Percentiles rank a stretch among this genome's conserved stretches.
phyloP scores from a whole-genome alignment of 2,113 vertebrate species.

The Caracal caracal region DNA sequence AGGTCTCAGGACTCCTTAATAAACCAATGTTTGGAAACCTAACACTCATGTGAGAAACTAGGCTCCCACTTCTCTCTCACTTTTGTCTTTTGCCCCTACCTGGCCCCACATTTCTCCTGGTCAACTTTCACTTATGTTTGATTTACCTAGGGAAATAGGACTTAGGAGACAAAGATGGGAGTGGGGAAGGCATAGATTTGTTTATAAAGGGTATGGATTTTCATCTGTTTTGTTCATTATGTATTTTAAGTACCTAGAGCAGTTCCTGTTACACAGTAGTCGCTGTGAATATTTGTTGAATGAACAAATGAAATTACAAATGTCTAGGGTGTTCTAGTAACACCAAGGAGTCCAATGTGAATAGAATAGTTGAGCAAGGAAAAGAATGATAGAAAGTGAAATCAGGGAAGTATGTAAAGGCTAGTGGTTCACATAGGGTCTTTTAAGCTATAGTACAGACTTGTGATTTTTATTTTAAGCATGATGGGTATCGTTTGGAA shows the following conservation, averaged over 20 bases:
- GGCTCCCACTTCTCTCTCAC: background rate
- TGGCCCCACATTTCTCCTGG: background rate
- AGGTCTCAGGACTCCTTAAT: background rate
- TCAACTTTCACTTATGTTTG: background rate
- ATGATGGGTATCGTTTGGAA: background rate
- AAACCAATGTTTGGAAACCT: constrained; percentile 64
- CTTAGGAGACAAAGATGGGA: background rate
- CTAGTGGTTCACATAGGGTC: background rate
- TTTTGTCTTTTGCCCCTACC: background rate
- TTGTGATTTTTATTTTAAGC: constrained; percentile 6
- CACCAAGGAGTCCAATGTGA: background rate
- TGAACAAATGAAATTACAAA: background rate
- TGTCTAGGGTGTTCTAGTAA: background rate
- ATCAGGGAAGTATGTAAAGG: background rate
- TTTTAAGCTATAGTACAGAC: background rate
- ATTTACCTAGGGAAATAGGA: background rate
- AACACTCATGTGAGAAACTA: background rate
- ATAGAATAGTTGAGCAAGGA: background rate
- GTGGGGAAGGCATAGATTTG: background rate
- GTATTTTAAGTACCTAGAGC: background rate
- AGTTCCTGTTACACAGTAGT: background rate
- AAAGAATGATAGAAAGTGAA: background rate
- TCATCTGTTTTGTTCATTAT: background rate
- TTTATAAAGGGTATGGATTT: background rate
- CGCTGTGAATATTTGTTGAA: background rate